Evolutionary conservation across 1,140 invertebrate species (phyloP).

Genomic region (Lordiphosa collinella): DNA sequence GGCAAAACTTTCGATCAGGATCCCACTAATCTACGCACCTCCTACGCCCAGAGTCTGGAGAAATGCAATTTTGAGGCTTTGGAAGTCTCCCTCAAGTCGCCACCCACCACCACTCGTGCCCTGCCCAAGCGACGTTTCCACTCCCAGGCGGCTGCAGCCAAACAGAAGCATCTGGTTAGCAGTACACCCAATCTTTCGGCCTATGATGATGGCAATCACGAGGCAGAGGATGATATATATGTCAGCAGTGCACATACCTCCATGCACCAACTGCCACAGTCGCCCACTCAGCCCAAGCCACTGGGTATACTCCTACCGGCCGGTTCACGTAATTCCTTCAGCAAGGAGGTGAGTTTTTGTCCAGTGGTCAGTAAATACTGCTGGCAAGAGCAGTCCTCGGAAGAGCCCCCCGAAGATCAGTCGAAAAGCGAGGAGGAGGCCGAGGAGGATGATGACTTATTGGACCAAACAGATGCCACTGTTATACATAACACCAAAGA

Average conservation of each 20-base stretch:
- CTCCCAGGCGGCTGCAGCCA: constrained; percentile 73
- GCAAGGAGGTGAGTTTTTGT: constrained; percentile 84
- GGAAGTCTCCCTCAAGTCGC: constrained; percentile 15
- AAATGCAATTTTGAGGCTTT: constrained; percentile 62
- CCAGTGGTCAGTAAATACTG: constrained; percentile 87
- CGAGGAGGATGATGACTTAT: constrained; percentile 35
- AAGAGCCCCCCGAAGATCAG: constrained; percentile 52
- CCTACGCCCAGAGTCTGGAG: constrained; percentile 72
- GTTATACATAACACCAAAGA: constrained; percentile 73
- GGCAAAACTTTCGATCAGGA: constrained; percentile 76
- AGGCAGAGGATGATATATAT: constrained; percentile 73
- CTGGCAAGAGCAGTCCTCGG: constrained; percentile 82
- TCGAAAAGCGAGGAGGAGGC: constrained; percentile 24
- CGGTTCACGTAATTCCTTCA: constrained; percentile 79
- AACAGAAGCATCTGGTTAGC: constrained; percentile 81
- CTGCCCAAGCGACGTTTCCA: constrained; percentile 70
- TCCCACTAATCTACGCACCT: constrained; percentile 70
- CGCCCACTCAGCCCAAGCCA: constrained; percentile 77
- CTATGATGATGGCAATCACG: constrained; percentile 65
- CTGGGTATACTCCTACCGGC: constrained; percentile 81
- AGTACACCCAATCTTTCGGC: constrained; percentile 85
- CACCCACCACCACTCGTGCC: neutral
- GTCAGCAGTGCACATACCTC: constrained; percentile 79
- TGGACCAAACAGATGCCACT: constrained; percentile 62
- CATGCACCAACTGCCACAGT: constrained; percentile 81